Evolutionary conservation across 2,888 invertebrate genomes (phyloP), one percentile per base, ranked within the genome.

Genomic region (Agrotis exclamationis): DNA sequence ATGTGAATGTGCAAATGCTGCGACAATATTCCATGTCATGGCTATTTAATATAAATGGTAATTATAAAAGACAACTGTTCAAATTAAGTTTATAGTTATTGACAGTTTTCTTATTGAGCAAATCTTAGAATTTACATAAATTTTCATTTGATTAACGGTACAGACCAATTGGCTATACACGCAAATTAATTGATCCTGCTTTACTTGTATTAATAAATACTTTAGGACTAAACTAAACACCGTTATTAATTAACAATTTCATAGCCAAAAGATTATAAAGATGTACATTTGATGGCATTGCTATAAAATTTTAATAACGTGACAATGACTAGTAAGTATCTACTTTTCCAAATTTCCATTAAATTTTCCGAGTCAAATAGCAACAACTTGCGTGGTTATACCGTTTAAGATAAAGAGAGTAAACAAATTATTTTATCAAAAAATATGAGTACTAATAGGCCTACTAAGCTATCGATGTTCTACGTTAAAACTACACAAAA

Each of bases 1-100:
- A 79, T 73, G 76, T 76, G 58, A 67, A 75, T 68, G 63, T 60
- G 54, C 44, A 88, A 88, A 89, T 51, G 20, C 74, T 65, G 45
- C 2, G 33, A 33, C 56, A 57, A 33, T 24, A 57, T 45, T 18
- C 45, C n/a, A 1, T 3, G n/a, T 48, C 18, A 50, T 57, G 50
- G 24, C 0, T 3, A 20, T 57, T 64, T 57, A 7, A 57, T 45
- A 50, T 22, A 16, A 74, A 6, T 74, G 13, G 20, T 24, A 16
- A 51, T 33, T 47, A 60, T 33, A 13, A 72, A 39, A 14, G 7
- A 16, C 18, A 24, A 9, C 1, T 33, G 33, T 22, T 16, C 6
- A 14, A 11, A 54, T 72, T 13, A 47, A 70, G 20, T 66, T 53
- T 18, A 47, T 28, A 28, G 39, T 24, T 33, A 56, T 33, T 33